phyloP scores from a whole-genome alignment of 2,797 vertebrate species.

The Takifugu ocellatus region DNA sequence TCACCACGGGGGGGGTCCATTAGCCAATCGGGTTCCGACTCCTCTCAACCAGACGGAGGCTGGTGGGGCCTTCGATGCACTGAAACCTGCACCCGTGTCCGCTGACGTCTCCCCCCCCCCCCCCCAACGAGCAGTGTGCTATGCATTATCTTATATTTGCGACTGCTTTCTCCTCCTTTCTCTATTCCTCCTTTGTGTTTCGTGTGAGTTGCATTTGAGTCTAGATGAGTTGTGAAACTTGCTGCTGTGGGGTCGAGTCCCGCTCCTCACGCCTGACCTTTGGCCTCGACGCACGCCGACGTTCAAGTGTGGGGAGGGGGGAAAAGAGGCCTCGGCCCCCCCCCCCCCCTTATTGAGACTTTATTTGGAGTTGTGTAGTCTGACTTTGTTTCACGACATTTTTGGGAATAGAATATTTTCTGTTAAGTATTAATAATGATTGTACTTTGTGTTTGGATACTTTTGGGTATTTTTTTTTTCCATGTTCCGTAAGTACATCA shows the following conservation, averaged over 20 bases:
- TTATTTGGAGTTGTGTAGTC: conserved; percentile 80
- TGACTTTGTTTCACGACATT: conserved; percentile 71
- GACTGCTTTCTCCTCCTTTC: conserved; percentile 78
- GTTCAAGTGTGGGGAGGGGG: conserved; percentile 66
- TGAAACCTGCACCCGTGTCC: conserved; percentile 85
- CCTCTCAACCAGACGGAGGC: conserved; percentile 75
- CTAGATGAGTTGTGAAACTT: conserved; percentile 91
- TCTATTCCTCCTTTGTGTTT: conserved; percentile 75
- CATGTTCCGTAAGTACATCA: conserved; percentile 97
- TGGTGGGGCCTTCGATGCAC: conserved; percentile 82
- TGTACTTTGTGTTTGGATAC: conserved; percentile 98
- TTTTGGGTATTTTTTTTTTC: conserved; percentile 87
- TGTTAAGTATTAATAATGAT: conserved; percentile 80
- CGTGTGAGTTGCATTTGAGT: conserved; percentile 81
- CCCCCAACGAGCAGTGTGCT: conserved; percentile 93
- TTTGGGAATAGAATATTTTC: conserved; percentile 72
- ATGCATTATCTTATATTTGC: conserved; percentile 94
- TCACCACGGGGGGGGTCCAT: conserved; percentile 85
- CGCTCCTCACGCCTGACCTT: conserved; percentile 64
- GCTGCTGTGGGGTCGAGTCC: conserved; percentile 84
- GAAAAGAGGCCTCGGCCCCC: conserved; percentile 33
- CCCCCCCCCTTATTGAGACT: conserved; percentile 62
- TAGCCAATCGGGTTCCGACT: conserved; percentile 78
- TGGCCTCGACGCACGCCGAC: conserved; percentile 40
- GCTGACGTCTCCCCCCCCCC: conserved; percentile 89